Conservation (phyloP, 2,888 invertebrate species). For the Balanococcus diminutus region DNA sequence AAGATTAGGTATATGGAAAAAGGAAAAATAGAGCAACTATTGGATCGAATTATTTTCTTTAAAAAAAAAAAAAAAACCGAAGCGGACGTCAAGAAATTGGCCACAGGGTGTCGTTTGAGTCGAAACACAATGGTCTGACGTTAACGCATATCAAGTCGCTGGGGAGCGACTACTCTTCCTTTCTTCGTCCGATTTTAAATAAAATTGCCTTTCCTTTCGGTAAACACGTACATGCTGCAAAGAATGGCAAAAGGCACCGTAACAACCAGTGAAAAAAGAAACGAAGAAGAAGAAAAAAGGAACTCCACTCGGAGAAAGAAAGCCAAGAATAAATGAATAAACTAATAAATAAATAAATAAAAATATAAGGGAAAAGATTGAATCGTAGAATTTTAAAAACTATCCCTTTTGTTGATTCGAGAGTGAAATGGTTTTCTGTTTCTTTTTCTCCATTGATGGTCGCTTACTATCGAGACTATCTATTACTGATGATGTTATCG, state of each 20-base stretch:
- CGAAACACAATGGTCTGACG: slow-evolving; percentile 51
- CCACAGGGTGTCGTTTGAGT: slow-evolving; percentile 52
- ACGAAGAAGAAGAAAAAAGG: not conserved
- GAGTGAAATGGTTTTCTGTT: slow-evolving; percentile 31
- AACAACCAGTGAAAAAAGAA: not conserved
- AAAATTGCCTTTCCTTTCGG: slow-evolving; percentile 50
- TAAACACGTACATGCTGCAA: slow-evolving; percentile 26
- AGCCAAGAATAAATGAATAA: slow-evolving; percentile 27
- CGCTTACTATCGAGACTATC: slow-evolving; percentile 1
- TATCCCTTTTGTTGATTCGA: slow-evolving; percentile 48
- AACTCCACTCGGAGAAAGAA: not conserved
- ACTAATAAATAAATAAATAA: slow-evolving; percentile 41
- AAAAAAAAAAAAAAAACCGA: slow-evolving; percentile 11
- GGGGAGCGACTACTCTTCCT: slow-evolving; percentile 54
- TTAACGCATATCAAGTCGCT: slow-evolving; percentile 50
- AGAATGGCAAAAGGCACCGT: not conserved
- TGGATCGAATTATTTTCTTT: slow-evolving; percentile 34
- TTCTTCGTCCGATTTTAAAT: slow-evolving; percentile 50
- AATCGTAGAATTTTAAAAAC: slow-evolving; percentile 50
- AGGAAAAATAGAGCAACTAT: slow-evolving; percentile 15
- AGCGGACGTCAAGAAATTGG: slow-evolving; percentile 51
- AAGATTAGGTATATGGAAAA: not conserved
- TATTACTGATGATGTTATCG: slow-evolving; percentile 32
- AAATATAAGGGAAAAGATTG: slow-evolving; percentile 48
- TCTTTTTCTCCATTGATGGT: slow-evolving; percentile 34